Conservation (phyloP, 1,140 invertebrate genomes). For the Atopsyche davidsoni region DNA sequence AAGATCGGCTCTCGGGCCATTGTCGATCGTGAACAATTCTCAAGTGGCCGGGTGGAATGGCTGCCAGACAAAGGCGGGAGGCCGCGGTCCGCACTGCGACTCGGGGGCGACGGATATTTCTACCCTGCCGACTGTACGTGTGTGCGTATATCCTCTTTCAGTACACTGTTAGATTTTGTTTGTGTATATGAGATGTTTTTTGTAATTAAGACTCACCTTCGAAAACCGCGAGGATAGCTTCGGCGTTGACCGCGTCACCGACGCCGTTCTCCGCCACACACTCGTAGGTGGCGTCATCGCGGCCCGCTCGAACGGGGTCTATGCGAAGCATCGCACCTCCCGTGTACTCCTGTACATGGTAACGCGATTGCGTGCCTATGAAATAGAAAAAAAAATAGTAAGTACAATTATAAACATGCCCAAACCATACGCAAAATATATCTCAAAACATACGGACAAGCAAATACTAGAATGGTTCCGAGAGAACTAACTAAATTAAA, state of each 20-base stretch:
- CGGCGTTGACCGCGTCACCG: conserved; percentile 85
- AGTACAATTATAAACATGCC: not conserved
- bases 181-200: no score
- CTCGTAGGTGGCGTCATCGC: conserved; percentile 89
- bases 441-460: not conserved
- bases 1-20: no score
- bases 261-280: conserved; percentile 96
- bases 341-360: conserved; percentile 60
- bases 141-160: no score
- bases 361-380: conserved; percentile 61
- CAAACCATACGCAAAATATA: not conserved
- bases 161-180: no score
- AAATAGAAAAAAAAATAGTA: conserved; percentile 5
- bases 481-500: no score
- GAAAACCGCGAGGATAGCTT: conserved; percentile 81
- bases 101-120: no score
- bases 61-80: no score
- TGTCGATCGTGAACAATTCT: no score
- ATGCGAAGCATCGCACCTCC: conserved; percentile 85
- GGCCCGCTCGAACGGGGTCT: conserved; percentile 74
- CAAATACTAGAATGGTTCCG: no score
- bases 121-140: no score
- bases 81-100: no score
- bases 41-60: no score
- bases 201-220: conserved; percentile 67